A percentile compares a stretch with the other conserved stretches of the same genome.
These are phyloP conservation scores for Chelonia mydas DNA, from an alignment of 2,797 vertebrate genomes.

Conservation along the genomic window DNA sequence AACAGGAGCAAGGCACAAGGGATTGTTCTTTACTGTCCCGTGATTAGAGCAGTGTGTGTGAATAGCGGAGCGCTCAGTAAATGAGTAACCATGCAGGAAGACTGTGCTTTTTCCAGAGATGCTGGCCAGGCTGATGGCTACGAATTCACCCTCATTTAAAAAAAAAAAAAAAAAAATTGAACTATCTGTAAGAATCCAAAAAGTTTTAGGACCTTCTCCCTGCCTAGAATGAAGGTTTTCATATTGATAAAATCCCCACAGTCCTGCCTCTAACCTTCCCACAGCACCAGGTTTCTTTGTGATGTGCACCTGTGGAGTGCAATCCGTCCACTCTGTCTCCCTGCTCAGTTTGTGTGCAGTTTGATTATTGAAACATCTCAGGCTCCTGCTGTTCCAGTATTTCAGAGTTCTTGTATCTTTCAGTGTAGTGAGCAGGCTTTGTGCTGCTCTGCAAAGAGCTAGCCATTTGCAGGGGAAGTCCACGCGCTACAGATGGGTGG, in stretches of 20 bases:
- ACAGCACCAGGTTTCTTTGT: background rate
- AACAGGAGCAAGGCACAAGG: too few species aligned
- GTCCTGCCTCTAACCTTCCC: background rate
- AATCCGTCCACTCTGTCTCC: fast-evolving
- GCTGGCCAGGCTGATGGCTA: background rate
- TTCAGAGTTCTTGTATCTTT: background rate
- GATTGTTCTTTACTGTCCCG: background rate
- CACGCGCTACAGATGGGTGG: fast-evolving
- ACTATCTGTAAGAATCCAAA: background rate
- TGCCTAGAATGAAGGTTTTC: fast-evolving
- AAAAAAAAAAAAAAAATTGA: too few species aligned
- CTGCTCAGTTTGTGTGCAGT: fast-evolving
- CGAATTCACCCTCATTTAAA: background rate
- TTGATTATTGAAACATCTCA: fast-evolving
- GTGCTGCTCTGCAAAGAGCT: fast-evolving
- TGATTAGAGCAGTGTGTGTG: background rate
- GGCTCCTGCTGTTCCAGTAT: background rate
- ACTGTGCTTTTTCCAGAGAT: background rate
- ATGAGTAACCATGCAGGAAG: background rate
- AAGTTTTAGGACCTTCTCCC: background rate
- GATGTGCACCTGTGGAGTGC: fast-evolving
- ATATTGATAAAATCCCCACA: fast-evolving
- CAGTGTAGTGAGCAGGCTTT: background rate
- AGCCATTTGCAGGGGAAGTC: background rate
- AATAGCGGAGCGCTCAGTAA: background rate